These are phyloP conservation scores for Mercenaria mercenaria DNA, from an alignment of 1,140 invertebrate genomes.

Conservation along the genomic window DNA sequence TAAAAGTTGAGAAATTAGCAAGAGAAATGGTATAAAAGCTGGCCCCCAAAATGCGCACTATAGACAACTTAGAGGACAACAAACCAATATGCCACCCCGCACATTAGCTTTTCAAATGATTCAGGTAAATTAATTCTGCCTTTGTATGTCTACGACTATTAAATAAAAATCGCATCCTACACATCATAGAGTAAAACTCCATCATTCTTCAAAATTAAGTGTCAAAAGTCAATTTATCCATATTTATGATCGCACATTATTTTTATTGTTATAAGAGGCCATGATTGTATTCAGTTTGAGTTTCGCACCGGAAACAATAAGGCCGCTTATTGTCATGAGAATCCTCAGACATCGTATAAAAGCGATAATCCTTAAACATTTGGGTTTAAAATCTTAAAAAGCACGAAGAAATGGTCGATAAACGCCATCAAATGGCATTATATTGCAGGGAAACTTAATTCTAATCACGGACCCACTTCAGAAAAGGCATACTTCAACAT, in stretches of 20 bases:
- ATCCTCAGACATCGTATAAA: conserved; percentile 62
- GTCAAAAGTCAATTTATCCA: conserved; percentile 66
- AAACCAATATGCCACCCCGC: not conserved
- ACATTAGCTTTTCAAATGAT: not conserved
- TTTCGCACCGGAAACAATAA: conserved; percentile 63
- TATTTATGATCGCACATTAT: conserved; percentile 53
- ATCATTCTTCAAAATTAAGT: conserved; percentile 63
- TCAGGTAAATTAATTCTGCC: not conserved
- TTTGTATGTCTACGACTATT: not conserved
- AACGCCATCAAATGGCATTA: conserved; percentile 60
- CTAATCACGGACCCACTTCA: conserved; percentile 63
- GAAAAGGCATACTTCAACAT: conserved; percentile 46
- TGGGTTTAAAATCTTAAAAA: conserved; percentile 57
- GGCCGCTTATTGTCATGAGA: conserved; percentile 59
- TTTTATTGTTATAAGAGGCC: conserved; percentile 63
- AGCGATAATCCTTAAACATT: conserved; percentile 68
- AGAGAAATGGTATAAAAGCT: too few species aligned
- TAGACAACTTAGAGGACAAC: too few species aligned
- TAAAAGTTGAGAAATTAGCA: too few species aligned
- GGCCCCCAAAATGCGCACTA: too few species aligned
- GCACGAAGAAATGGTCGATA: conserved; percentile 61
- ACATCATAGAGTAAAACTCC: conserved; percentile 63
- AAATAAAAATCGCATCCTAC: conserved; percentile 59
- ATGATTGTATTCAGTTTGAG: conserved; percentile 59
- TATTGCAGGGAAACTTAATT: conserved; percentile 62